Evolutionary conservation across 2,888 invertebrate species (phyloP).

Genomic region (Flabesymbios commensalis): DNA sequence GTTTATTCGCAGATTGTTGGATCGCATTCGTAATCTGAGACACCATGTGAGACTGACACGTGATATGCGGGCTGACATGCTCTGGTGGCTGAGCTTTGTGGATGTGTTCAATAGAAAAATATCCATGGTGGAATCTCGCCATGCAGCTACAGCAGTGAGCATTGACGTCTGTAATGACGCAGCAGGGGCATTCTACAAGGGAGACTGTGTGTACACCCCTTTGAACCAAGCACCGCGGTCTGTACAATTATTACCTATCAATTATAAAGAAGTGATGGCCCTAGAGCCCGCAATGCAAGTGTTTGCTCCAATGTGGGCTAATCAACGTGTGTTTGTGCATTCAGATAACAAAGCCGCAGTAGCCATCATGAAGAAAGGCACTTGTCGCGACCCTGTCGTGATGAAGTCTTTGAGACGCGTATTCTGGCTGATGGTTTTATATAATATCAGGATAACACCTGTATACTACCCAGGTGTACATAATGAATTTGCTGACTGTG

Average conservation of each 20-base stretch:
- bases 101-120: not conserved
- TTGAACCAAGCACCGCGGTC: not conserved
- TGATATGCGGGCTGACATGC: not conserved
- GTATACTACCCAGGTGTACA: not conserved
- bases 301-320: not conserved
- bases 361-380: conserved; percentile 3
- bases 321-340: not conserved
- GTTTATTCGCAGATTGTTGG: not conserved
- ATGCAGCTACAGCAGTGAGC: not conserved
- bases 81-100: not conserved
- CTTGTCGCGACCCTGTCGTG: not conserved
- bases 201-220: not conserved
- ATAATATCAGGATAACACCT: not conserved
- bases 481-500: not conserved
- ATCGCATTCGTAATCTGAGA: not conserved
- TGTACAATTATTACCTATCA: not conserved
- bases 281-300: not conserved
- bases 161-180: not conserved
- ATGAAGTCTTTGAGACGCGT: not conserved
- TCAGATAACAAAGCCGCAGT: not conserved
- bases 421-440: not conserved
- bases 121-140: not conserved
- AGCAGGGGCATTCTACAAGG: not conserved
- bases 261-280: conserved; percentile 2
- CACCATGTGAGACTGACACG: not conserved